Base-by-base conservation (phyloP, 2,113 vertebrate species). In the Talpa occidentalis region DNA sequence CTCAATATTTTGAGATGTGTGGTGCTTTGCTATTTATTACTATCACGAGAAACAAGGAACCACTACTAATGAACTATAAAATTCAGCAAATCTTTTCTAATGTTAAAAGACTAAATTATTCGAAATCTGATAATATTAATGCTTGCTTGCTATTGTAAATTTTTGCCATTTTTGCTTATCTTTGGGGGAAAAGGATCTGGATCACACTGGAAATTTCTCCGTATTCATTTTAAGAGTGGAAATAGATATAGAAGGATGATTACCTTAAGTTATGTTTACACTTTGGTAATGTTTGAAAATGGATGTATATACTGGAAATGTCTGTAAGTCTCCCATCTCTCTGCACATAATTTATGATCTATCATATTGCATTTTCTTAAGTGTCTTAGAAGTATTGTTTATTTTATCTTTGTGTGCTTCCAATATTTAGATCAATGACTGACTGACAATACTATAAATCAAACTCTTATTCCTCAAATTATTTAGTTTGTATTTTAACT, bases 191-290 rank as follows among this genome's bases (percentile, higher is more conserved):
- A 69, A 84, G 93, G 93, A 93, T 60, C 87, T 96, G 97, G 93
- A 97, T 96, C 56, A 96, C 97, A 98, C 98, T 98, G 98, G 98
- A 98, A 97, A 73, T 94, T 87, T 88, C 42, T 94, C 22, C 97
- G 82, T 96, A 91, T 97, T 96, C 96, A 85, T 94, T 92, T 94
- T 85, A 88, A 84, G 54, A 81, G 22, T 85, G 42, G 62, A 92
- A 93, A 84, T 49, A 32, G 60, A 91, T 90, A 86, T 54, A 22
- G 88, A 94, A 92, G 77, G 6, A 49, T 92, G 22, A 42, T 76
- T 0, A 96, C 98, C 97, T 95, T 64, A 90, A 97, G 66, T 98
- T 96, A 97, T 96, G 97, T 98, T 98, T 98, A 97, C 95, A 93
- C 17, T 96, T 91, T 91, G 91, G 42, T 94, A 92, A 93, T 59